Base-by-base conservation (phyloP, 37 sponge, comb jelly and placozoan genomes). In the Ianthella basta region DNA sequence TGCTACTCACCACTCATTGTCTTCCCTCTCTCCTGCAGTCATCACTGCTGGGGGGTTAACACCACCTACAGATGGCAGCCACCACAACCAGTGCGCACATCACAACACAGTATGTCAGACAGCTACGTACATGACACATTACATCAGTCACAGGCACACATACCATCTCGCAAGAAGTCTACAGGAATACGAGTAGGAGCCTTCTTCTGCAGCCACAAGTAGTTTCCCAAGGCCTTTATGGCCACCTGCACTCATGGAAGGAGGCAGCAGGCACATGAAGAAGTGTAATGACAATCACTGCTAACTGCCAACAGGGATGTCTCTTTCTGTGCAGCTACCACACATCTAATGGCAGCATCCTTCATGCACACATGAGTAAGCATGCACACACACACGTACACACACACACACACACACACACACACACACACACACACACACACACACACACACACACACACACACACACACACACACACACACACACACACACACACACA, bases 1-100 rank as follows among this genome's bases (percentile, higher is more conserved):
- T 4, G 61, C 15, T 19, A 56, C 80, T 84, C 21, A 86, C 92
- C 92, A 91, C 81, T 82, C 77, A 72, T 85, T 90, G 88, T 87
- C 85, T 63, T 84, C 80, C 60, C 94, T 84, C 63, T 90, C 88
- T 87, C 88, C 92, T 23, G 89, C 85, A 23, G 38, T n/a, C 19
- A 89, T 29, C 0, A 21, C 29, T 27, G 59, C 34, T 72, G 39
- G 12, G 39, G 73, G 73, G 13, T 72, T 64, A 64, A 64, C 66
- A 64, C 23, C 18, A 56, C 15, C 59, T 56, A 56, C 15, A 18
- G 18, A 18, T 56, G 15, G 15, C 15, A 56, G 59, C 59, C 15
- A 56, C 59, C 59, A 56, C 59, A 19, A 15, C 15, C 16, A 18
- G 16, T 18, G 15, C 18, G 15, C 15, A 19, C 59, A 15, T 18